Base-by-base conservation (phyloP, 2,888 invertebrate species). In the Pemphredon lugubris region DNA sequence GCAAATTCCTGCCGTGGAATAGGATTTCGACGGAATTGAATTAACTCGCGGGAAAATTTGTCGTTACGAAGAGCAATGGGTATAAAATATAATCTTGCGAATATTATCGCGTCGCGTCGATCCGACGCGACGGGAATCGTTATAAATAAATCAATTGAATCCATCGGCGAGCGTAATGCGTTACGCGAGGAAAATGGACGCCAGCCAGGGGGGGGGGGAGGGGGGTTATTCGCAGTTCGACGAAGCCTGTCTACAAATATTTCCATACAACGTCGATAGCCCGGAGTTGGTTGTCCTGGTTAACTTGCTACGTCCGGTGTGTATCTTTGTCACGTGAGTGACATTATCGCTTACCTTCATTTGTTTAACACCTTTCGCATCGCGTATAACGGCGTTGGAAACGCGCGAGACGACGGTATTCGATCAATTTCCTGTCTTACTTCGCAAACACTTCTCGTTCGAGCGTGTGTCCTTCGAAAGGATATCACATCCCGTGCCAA, bases 301-400 rank as follows among this genome's bases (percentile, higher is more conserved):
- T 70, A 64, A 64, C 64, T 65, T 44, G 70, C 53, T 18, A 47
- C 44, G 55, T 59, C 71, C 64, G 65, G 42, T 34, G 45, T 45
- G 53, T 48, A 66, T 57, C 55, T 66, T 66, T 64, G 72, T 58
- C 50, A 2, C 23, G 53, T 32, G 11, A 21, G 39, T 57, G 65
- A 57, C 73, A 47, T 60, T 71, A 71, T 69, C 71, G 57, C 37
- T 30, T 47, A 51, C 59, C 26, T 37, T 37, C 21, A 71, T 64
- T 72, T 72, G 71, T 54, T 70, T 72, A 72, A 57, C 70, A 42
- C 26, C 55, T 70, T 55, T 16, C n/a, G 30, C 50, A 42, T 40
- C 45, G 23, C 5, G 9, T 18, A 5, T 32, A 34, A 57, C 57
- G 51, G 32, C 42, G 40, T 20, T 21, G 30, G 40, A 32, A 51